Evolutionary conservation across 2,797 vertebrate species (phyloP), one percentile per base, ranked within the genome.

Genomic region (Gymnoscopelus microlampas): DNA sequence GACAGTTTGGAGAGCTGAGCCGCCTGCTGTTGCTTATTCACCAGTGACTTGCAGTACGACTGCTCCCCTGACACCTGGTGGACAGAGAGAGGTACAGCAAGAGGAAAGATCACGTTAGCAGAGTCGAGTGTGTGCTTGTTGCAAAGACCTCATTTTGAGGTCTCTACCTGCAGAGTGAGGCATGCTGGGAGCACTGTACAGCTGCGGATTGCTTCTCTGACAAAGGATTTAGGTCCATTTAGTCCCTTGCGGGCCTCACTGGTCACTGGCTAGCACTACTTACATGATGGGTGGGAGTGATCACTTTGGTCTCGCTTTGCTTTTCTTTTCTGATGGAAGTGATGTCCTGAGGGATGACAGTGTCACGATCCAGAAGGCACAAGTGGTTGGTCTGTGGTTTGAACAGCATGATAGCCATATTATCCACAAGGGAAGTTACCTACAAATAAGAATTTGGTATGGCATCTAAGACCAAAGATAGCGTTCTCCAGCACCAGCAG

Each of bases 1-100:
- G 97, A 96, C 9, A 98, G 95, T 66, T 95, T 96, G 73, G 93
- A 91, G 55, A 99, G 88, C 24, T 70, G 13, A 0, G 93, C 94
- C 81, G 95, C 94, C 2, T 94, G 92, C 24, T 94, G 13, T 44
- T 95, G 94, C 51, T 95, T 95, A 66, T 95, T 96, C 80, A 93
- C 96, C 66, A 96, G 80, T 9, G 95, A 95, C 83, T 95, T 96
- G 65, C 73, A 96, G 65, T 96, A 95, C 3, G 95, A 66, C 69
- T 95, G 95, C 60, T 96, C 95, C 80, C 92, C 94, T 13, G 94
- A 92, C 83, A 89, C 92, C 96, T 97, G 85, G 53, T 74, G 88
- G 86, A 68, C 58, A 9, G 59, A 83, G 56, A 60, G 6, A 51
- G 11, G 67, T n/a, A 81, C 0, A 70, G n/a, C 77, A 84, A 74